Percentiles rank a stretch among this genome's conserved stretches.
Conservation (phyloP, 2,113 vertebrate genomes). For the Aegypius monachus region DNA sequence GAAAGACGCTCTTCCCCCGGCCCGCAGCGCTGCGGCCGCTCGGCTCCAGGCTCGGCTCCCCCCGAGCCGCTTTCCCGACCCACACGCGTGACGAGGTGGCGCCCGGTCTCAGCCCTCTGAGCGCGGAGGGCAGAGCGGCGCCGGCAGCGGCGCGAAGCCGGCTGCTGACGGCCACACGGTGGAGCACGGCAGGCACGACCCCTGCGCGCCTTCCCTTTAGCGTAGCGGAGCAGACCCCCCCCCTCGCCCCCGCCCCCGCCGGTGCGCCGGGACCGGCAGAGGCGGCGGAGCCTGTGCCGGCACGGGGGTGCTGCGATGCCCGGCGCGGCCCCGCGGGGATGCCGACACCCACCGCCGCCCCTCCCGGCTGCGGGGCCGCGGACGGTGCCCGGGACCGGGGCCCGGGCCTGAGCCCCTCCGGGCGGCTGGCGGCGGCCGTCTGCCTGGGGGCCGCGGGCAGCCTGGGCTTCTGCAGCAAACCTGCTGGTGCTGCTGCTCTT, state of each 20-base stretch:
- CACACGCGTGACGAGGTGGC: background rate
- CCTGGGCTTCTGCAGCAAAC: conserved; percentile 78
- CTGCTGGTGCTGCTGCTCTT: conserved; percentile 81
- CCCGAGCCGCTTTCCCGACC: background rate
- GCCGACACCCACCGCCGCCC: conserved; percentile 68
- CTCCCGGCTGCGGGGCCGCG: conserved; percentile 9
- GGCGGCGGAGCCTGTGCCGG: background rate
- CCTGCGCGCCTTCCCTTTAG: background rate
- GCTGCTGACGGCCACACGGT: background rate
- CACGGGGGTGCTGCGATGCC: background rate
- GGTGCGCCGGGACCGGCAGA: too few relatives aligned
- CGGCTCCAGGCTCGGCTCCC: background rate
- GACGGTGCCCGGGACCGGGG: background rate
- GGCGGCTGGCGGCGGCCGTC: conserved; percentile 74
- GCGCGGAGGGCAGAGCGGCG: too few relatives aligned
- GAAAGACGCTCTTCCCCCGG: background rate
- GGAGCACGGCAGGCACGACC: background rate
- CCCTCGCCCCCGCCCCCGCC: too few relatives aligned
- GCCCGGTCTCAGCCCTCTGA: background rate
- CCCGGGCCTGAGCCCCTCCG: conserved; percentile 69
- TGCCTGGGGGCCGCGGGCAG: conserved; percentile 74
- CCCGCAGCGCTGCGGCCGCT: background rate
- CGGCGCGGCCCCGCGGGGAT: conserved; percentile 29
- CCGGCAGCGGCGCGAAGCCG: background rate
- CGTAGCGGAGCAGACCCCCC: background rate